Base-by-base conservation (phyloP, 2,113 vertebrate species). In the Balaeniceps rex region DNA sequence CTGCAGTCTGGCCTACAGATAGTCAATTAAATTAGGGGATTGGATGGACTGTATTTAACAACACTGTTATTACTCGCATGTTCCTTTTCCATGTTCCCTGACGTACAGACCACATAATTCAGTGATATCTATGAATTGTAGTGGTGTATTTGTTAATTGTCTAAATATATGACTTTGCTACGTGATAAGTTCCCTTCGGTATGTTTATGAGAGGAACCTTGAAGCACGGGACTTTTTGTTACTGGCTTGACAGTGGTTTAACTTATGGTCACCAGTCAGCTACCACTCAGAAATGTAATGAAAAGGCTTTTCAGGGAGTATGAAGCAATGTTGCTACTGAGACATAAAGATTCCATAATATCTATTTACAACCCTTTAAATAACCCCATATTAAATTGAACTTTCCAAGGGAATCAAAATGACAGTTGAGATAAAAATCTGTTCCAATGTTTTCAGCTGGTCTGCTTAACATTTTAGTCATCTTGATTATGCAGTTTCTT, bases 31-130 rank as follows among this genome's bases (percentile, higher is more conserved):
- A 63, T 79, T 33, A 71, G 19, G 63, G 9, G 28, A 51, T 58
- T 19, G 24, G 17, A 42, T 15, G 25, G 31, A 25, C 19, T 58
- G 16, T 24, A 70, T 75, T 75, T 66, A 89, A 33, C 16, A 44
- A 6, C 10, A 2, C 7, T 33, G 3, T 9, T 75, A 12, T 19
- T 58, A 34, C 4, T 58, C 4, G 3, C 5, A 23, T 29, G 3
- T 2, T 29, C 21, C 10, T 87, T 82, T 33, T n/a, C n/a, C 12
- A 14, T 15, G 11, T 57, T 83, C 23, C 36, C 22, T 65, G 11
- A 70, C 6, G 8, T 31, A 66, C 24, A 55, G n/a, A 64, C 6
- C 4, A 9, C 12, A 36, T 31, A 74, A 81, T 51, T 40, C 15
- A 63, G 34, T 69, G 49, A 52, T 21, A 64, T 14, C 19, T 15